phyloP scores from a whole-genome alignment of 2,113 vertebrate species.

The Brachionichthys hirsutus region DNA sequence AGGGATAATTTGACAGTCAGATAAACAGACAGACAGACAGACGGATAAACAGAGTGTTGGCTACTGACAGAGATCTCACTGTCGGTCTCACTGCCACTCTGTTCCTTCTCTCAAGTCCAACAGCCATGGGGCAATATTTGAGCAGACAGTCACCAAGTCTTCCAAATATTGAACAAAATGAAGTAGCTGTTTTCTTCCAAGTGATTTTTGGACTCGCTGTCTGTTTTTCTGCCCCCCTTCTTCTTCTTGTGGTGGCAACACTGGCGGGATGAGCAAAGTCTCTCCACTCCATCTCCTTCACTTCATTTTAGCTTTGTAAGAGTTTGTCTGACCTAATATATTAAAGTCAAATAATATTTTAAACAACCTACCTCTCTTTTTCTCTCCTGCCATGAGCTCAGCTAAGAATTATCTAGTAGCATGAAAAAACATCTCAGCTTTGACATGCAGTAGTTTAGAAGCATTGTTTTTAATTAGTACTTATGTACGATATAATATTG shows the following conservation, averaged over 20 bases:
- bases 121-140: constrained; percentile 82
- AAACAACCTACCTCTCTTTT: too few relatives aligned
- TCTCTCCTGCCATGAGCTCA: too few relatives aligned
- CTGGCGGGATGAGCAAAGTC: constrained; percentile 27
- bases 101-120: constrained; percentile 75
- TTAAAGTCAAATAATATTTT: too few relatives aligned
- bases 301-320: constrained; percentile 4
- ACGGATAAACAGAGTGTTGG: constrained; percentile 78
- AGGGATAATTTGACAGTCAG: constrained; percentile 84
- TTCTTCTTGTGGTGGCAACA: constrained; percentile 38
- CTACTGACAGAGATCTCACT: constrained; percentile 81
- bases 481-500: constrained; percentile 26
- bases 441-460: neutral
- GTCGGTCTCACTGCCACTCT: constrained; percentile 81
- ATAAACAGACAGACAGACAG: constrained; percentile 85
- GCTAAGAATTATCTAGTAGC: too few relatives aligned
- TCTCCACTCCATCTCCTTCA: constrained; percentile 14
- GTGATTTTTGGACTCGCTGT: constrained; percentile 61
- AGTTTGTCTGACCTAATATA: neutral
- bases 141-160: constrained; percentile 81
- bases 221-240: constrained; percentile 52
- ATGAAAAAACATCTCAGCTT: constrained; percentile 6
- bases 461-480: constrained; percentile 20
- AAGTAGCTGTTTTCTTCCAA: constrained; percentile 67
- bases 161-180: constrained; percentile 84